Evolutionary conservation across 2,888 invertebrate species (phyloP).

Genomic region (Amphipyra berbera): DNA sequence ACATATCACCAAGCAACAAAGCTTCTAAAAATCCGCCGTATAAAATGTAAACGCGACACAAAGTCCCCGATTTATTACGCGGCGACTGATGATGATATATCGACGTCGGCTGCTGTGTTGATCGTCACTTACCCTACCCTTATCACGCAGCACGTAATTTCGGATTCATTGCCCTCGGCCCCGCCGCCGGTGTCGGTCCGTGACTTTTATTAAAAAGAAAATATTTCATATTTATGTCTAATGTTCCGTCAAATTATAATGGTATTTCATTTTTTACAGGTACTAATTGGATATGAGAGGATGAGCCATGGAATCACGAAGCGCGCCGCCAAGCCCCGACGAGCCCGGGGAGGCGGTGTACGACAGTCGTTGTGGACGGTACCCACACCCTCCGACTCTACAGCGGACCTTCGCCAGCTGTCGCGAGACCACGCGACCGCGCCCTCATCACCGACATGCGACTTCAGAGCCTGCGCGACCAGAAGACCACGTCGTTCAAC

Average conservation of each 20-base stretch:
- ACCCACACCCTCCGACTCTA: conserved; percentile 89
- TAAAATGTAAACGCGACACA: conserved; percentile 80
- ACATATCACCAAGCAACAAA: conserved; percentile 51
- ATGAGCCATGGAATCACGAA: conserved; percentile 90
- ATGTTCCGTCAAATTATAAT: conserved; percentile 48
- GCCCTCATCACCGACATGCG: conserved; percentile 84
- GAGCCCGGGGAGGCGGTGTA: conserved; percentile 91
- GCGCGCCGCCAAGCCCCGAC: conserved; percentile 90
- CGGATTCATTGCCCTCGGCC: conserved; percentile 86
- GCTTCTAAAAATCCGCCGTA: conserved; percentile 67
- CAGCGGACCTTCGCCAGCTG: conserved; percentile 86
- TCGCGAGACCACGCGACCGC: conserved; percentile 80
- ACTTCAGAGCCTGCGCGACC: conserved; percentile 84
- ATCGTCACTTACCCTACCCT: conserved; percentile 89
- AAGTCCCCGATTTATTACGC: conserved; percentile 83
- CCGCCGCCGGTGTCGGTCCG: conserved; percentile 62
- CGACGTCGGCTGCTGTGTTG: conserved; percentile 86
- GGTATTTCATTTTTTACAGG: conserved; percentile 74
- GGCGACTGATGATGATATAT: conserved; percentile 89
- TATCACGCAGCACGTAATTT: conserved; percentile 86
- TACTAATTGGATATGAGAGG: conserved; percentile 81
- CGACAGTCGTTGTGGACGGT: conserved; percentile 94
- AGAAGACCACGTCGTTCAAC: conserved; percentile 84
- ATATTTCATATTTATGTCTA: conserved; percentile 63
- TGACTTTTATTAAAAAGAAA: conserved; percentile 75